phyloP scores from a whole-genome alignment of 1,140 invertebrate species.

The Zeugodacus cucurbitae region DNA sequence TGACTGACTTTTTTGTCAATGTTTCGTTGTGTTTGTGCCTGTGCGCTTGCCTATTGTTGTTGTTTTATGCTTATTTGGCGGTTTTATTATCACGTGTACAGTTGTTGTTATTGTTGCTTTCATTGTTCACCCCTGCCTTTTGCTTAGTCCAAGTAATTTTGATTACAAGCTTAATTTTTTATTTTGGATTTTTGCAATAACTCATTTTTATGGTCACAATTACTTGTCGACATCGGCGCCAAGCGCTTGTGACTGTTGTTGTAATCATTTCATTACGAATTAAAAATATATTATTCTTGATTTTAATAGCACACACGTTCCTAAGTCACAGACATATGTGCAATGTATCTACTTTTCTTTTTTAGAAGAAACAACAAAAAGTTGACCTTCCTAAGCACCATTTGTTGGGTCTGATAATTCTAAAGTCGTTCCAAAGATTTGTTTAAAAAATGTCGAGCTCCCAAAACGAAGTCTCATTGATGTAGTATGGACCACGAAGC shows the following conservation, averaged over 20 bases:
- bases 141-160: not conserved
- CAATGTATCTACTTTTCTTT: too few species aligned
- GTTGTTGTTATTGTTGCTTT: slow-evolving; percentile 4
- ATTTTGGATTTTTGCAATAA: not conserved
- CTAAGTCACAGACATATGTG: too few species aligned
- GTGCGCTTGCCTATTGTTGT: not conserved
- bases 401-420: too few species aligned
- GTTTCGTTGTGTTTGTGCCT: not conserved
- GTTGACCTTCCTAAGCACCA: too few species aligned
- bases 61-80: not conserved
- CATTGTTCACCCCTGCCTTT: not conserved
- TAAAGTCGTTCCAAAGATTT: too few species aligned
- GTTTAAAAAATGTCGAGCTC: too few species aligned
- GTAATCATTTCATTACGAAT: not conserved
- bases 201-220: not conserved
- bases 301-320: too few species aligned
- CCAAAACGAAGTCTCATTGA: too few species aligned
- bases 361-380: too few species aligned
- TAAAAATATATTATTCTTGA: too few species aligned
- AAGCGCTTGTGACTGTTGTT: not conserved
- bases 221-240: not conserved
- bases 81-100: not conserved
- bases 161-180: not conserved
- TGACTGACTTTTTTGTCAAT: not conserved
- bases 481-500: too few species aligned